These are phyloP conservation scores for Lasioglossum oenotherae DNA, from an alignment of 2,888 invertebrate genomes.

Conservation along the genomic window DNA sequence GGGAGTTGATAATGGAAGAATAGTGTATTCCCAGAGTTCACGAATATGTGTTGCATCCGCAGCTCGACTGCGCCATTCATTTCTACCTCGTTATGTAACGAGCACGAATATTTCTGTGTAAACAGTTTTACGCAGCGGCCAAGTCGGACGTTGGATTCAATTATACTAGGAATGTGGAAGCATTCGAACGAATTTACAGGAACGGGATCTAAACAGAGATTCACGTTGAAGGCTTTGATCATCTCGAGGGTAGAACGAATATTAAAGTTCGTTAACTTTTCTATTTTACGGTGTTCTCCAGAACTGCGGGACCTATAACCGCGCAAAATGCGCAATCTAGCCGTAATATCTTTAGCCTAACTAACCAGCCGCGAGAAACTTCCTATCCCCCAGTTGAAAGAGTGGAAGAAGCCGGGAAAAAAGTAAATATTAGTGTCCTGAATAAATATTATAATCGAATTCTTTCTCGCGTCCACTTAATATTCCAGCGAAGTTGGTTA, in stretches of 20 bases:
- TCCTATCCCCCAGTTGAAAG: neutral
- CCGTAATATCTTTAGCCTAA: neutral
- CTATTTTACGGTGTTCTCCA: neutral
- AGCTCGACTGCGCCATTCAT: neutral
- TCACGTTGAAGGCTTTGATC: neutral
- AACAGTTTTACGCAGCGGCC: neutral
- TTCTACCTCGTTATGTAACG: neutral
- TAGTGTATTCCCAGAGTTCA: neutral
- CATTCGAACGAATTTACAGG: neutral
- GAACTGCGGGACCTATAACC: neutral
- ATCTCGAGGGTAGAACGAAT: neutral
- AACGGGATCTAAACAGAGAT: neutral
- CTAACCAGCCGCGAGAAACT: neutral
- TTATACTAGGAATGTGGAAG: neutral
- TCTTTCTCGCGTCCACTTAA: neutral
- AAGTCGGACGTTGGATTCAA: neutral
- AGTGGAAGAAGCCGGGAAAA: neutral
- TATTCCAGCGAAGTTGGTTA: constrained; percentile 10
- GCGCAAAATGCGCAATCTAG: neutral
- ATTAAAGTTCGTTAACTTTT: constrained; percentile 2
- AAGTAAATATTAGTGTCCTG: neutral
- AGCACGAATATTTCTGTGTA: neutral
- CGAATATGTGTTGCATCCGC: neutral
- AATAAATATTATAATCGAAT: constrained; percentile 2
- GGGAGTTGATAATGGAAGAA: neutral